Percentiles rank a stretch among this genome's conserved stretches.
Conservation (phyloP, 2,888 invertebrate genomes). For the Calephelis perditalis region DNA sequence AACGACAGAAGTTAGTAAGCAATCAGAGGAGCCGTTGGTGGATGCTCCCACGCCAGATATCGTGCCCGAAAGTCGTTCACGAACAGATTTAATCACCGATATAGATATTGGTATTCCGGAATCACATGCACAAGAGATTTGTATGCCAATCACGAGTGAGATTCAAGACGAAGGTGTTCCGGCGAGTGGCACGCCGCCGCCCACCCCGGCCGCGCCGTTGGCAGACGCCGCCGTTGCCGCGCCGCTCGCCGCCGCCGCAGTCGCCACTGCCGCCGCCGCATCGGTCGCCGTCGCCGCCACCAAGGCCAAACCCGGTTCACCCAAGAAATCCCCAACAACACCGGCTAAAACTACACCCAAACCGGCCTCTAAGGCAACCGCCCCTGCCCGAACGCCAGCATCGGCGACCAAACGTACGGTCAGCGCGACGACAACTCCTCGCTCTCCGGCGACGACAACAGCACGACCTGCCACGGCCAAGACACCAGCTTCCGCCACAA, state of each 20-base stretch:
- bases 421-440: constrained; percentile 31
- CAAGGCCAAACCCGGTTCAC: constrained; percentile 27
- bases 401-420: constrained; percentile 33
- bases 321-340: constrained; percentile 37
- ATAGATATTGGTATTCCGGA: constrained; percentile 61
- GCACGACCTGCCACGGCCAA: constrained; percentile 32
- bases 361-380: constrained; percentile 35
- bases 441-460: constrained; percentile 29
- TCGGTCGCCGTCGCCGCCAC: constrained; percentile 38
- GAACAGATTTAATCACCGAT: constrained; percentile 58
- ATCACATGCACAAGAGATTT: constrained; percentile 68
- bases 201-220: constrained; percentile 38
- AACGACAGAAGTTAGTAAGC: constrained; percentile 2
- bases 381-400: constrained; percentile 38
- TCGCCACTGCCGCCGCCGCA: constrained; percentile 43
- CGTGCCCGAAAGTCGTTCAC: constrained; percentile 48
- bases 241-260: constrained; percentile 41
- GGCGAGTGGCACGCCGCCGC: constrained; percentile 40
- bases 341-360: constrained; percentile 38
- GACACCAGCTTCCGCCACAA: constrained; percentile 26
- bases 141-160: constrained; percentile 62
- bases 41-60: constrained; percentile 59
- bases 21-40: constrained; percentile 20
- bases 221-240: constrained; percentile 35
- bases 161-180: constrained; percentile 52